Conservation (phyloP, 2,797 vertebrate species). For the Capromys pilorides region DNA sequence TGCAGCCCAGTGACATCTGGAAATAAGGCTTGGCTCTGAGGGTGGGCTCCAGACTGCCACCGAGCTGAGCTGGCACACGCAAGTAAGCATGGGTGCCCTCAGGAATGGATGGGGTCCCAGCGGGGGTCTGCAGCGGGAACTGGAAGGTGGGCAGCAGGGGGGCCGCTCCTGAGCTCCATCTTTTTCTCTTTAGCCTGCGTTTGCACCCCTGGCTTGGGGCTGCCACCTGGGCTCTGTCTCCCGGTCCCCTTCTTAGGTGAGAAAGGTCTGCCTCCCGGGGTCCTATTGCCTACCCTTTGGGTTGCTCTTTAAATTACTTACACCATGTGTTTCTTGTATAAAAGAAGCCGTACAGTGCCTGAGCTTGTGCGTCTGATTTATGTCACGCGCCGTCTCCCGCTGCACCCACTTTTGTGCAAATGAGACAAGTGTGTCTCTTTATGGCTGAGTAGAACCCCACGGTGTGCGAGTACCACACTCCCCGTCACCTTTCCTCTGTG, state of each 20-base stretch:
- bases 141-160: rapidly evolving
- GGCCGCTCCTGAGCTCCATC: background rate
- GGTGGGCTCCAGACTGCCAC: rapidly evolving
- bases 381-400: background rate
- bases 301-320: background rate
- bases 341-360: background rate
- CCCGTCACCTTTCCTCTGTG: background rate
- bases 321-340: background rate
- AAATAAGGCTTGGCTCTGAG: background rate
- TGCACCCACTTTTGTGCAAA: background rate
- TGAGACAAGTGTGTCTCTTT: background rate
- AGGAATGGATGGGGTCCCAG: rapidly evolving
- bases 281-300: background rate
- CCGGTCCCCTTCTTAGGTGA: background rate
- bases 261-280: background rate
- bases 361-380: background rate
- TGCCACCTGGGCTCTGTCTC: background rate
- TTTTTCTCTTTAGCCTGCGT: background rate
- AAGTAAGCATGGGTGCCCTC: too few relatives aligned
- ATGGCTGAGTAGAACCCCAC: background rate
- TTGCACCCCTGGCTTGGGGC: too few relatives aligned
- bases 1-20: too few relatives aligned
- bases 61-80: rapidly evolving
- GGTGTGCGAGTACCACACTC: background rate
- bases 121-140: rapidly evolving